Evolutionary conservation across 1,140 invertebrate genomes (phyloP), one percentile per base, ranked within the genome.

Genomic region (Heliconius hermathena): DNA sequence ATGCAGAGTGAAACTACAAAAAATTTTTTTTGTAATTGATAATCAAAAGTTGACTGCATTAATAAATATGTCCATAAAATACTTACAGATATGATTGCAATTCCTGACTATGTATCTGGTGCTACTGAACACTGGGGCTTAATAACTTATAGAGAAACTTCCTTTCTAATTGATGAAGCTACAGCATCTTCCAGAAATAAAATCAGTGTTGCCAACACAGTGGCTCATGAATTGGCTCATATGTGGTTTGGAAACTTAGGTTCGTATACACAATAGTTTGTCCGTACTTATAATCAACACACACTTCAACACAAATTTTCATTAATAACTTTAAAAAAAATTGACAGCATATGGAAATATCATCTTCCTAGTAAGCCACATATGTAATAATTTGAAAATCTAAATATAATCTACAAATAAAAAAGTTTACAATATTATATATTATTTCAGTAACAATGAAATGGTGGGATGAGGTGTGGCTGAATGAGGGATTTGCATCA

Each of bases 81-180:
- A 60, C 16, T 46, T 72, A 94, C 90, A 98, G 98, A 99, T 95
- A 96, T 99, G 96, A 97, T 98, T 79, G 98, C 98, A 18, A 98
- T 99, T 83, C 98, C 98, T 8, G 98, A 99, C 94, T 99, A 99
- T 95, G 97, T 97, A 6, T 98, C 98, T 3, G 98, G 98, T 9
- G 98, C 98, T 0, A 99, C 99, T 97, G 99, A 99, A 93, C 98
- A 99, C 94, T 99, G 98, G 98, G 97, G 97, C 38, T 92, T 98
- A 2, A 96, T 98, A 1, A 98, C 97, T 3, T 98, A 96, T 87
- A 95, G 98, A 77, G 98, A 99, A 95, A 97, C 97, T 0, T 96
- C 96, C 75, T 95, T 99, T 77, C 94, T 99, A 3, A 98, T 97
- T 77, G 96, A 98, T 85, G 87, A 95, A 20, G 89, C 88, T 1